A percentile compares a stretch with the other conserved stretches of the same genome.
Conservation (phyloP, 2,888 invertebrate genomes). For the Pheosia gnoma region DNA sequence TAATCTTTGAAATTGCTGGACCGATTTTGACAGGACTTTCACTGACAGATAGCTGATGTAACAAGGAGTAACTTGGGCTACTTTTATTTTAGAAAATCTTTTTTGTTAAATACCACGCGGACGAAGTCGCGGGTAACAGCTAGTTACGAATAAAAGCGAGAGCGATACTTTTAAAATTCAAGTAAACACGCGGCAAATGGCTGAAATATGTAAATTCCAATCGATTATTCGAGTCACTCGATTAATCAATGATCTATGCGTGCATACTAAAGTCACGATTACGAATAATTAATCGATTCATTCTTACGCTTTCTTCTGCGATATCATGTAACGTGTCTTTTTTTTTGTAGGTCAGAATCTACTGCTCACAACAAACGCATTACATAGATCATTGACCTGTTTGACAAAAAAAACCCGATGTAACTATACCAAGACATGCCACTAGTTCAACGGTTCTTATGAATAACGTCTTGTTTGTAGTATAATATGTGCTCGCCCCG, state of each 20-base stretch:
- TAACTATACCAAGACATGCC: neutral
- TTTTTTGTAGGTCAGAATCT: neutral
- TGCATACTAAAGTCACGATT: slow-evolving; percentile 39
- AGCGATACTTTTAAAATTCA: neutral
- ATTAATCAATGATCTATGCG: slow-evolving; percentile 35
- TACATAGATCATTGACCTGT: neutral
- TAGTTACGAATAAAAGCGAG: neutral
- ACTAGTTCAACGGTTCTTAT: neutral
- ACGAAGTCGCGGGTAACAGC: too few species aligned
- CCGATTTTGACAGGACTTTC: too few species aligned
- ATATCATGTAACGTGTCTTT: slow-evolving; percentile 36
- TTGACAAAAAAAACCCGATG: neutral
- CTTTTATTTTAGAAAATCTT: too few species aligned
- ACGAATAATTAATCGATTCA: slow-evolving; percentile 33
- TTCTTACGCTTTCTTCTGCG: slow-evolving; percentile 64
- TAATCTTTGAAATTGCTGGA: too few species aligned
- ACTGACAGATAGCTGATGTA: too few species aligned
- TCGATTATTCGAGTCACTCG: slow-evolving; percentile 38
- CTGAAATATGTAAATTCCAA: slow-evolving; percentile 21
- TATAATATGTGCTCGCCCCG: slow-evolving; percentile 6
- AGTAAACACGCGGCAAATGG: slow-evolving; percentile 3
- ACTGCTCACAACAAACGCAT: neutral
- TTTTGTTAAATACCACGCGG: too few species aligned
- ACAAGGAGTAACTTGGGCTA: too few species aligned
- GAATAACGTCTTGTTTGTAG: slow-evolving; percentile 2